Evolutionary conservation across 2,797 vertebrate genomes (phyloP), one percentile per base, ranked within the genome.

Genomic region (Lagocephalus sceleratus): DNA sequence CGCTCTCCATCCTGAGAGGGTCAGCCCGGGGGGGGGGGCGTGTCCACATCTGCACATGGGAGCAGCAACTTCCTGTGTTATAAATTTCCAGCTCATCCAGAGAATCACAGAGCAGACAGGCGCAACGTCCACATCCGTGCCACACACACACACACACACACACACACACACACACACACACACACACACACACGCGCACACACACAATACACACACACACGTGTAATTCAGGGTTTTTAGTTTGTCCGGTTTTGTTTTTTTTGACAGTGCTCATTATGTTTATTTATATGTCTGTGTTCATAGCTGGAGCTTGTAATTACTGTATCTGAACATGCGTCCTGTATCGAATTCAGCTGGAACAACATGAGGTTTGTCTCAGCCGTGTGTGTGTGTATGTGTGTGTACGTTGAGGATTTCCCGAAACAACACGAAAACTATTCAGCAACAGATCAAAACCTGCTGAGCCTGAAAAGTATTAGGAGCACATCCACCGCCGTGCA

Each of bases 251-350:
- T 79, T 81, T 86, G 69, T 71, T 83, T 86, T 85, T 85, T 86
- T 84, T 82, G 81, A 86, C 84, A 87, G 78, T 90, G 84, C 78
- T 89, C 84, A 89, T 90, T 90, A 90, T 89, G 86, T 90, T 86
- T 90, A 90, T 89, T 89, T 91, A 89, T 88, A 89, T 85, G 79
- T 71, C 80, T 57, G 77, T 45, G 60, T 81, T 69, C 85, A 77
- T 71, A 77, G 77, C 60, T 65, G 79, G 62, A 81, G 76, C 82
- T 87, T 88, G 85, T 87, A 84, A 89, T 90, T 89, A 85, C 59
- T 73, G 71, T 71, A 89, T 81, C 78, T 78, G 77, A 79, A 76
- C 75, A 76, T 48, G 60, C 74, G 74, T 75, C 74, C 38, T 66
- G 67, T 75, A 80, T 89, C 83, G 79, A 55, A 77, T 81, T 82